A percentile compares a stretch with the other conserved stretches of the same genome.
These are phyloP conservation scores for Drosophila flavopinicola DNA, from an alignment of 2,888 invertebrate species.

Conservation along the genomic window DNA sequence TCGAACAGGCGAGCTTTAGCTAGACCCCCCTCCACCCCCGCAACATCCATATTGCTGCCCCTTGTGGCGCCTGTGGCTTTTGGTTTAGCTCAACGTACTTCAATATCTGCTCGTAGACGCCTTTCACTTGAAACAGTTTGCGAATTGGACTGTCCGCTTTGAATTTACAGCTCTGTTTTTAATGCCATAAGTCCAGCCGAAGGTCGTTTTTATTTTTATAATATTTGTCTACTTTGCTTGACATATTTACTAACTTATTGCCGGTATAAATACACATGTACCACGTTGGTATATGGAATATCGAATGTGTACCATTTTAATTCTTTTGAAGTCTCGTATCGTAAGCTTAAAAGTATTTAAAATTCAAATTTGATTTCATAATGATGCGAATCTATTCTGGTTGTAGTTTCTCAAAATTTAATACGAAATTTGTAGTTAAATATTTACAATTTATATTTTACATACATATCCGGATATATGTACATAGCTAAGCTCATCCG, in stretches of 20 bases:
- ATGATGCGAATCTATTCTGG: too few species aligned
- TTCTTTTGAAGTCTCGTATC: not conserved
- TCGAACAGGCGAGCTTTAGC: too few species aligned
- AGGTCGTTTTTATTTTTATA: slow-evolving; percentile 44
- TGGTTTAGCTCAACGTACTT: slow-evolving; percentile 39
- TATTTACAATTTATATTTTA: too few species aligned
- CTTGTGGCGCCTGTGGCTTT: slow-evolving; percentile 2
- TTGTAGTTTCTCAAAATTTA: too few species aligned
- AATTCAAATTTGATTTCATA: too few species aligned
- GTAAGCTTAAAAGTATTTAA: too few species aligned
- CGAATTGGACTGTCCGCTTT: slow-evolving; percentile 17
- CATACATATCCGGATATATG: too few species aligned
- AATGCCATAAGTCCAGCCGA: slow-evolving; percentile 58
- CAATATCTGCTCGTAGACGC: slow-evolving; percentile 26
- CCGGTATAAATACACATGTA: not conserved
- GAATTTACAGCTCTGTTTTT: slow-evolving; percentile 14
- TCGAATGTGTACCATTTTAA: not conserved
- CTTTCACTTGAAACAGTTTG: slow-evolving; percentile 56
- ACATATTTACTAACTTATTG: slow-evolving; percentile 28
- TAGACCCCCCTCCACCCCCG: not conserved
- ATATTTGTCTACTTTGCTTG: slow-evolving; percentile 22
- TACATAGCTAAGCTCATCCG: too few species aligned
- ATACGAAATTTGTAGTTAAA: too few species aligned
- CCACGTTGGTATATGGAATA: not conserved
- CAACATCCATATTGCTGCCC: not conserved